Base-by-base conservation (phyloP, 1,140 invertebrate species). In the Zophobas morio region DNA sequence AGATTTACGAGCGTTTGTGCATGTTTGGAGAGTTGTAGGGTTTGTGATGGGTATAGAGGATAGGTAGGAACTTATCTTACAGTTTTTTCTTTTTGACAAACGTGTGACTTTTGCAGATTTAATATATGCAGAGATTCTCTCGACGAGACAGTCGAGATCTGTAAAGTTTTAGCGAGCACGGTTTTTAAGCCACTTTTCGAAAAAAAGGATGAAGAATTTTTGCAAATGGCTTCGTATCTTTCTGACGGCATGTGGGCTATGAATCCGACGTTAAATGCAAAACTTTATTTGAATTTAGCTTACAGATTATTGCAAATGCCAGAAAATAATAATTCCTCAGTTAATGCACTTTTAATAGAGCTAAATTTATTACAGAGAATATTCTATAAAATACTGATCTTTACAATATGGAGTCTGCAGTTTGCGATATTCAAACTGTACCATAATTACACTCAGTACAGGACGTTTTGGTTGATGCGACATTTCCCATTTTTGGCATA, bases 11-110 rank as follows among this genome's bases (percentile, higher is more conserved):
- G 92, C 91, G 8, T 92, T 95, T 63, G 85, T 94, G 1, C 95
- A 97, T 84, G 91, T 96, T 80, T 97, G 96, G 96, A 89, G 91
- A 51, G 92, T 94, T 0, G 91, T 97, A 39, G 95, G 95, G 0
- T 90, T 92, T 81, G 85, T 95, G 82, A 88, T 97, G 54, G 96
- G 96, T 1, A 91, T 96, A 8, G 90, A 95, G 77, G 95, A 97
- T 81, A 91, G 90, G 90, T 93, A 83, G 20, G 20, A 20, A 20
- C 20, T 20, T 20, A 20, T 20, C 20, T 20, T 20, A 20, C 20
- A 20, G 20, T 20, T 20, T 20, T 20, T 20, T 20, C 20, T 20
- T 20, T 20, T 20, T 20, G 20, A 20, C 20, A 20, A 20, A 20
- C 20, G 20, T 20, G 20, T 20, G 84, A 54, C 20, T 40, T 79